Base-by-base conservation (phyloP, 1,140 invertebrate genomes). In the Sycophila sp. region DNA sequence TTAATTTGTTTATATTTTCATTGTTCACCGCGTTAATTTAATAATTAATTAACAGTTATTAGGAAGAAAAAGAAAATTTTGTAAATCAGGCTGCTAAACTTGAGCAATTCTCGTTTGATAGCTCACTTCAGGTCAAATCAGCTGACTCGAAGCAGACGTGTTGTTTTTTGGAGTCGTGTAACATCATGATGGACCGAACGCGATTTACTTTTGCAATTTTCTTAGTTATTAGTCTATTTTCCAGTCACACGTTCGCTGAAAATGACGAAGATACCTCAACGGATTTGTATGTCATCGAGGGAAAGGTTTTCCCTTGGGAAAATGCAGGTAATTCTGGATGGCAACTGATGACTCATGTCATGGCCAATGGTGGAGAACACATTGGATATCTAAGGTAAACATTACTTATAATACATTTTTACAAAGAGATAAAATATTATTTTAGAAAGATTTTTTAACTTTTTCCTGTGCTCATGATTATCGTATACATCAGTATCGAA, bases 341-440 rank as follows among this genome's bases (percentile, higher is more conserved):
- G 94, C 91, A 94, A 81, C 83, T 90, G 4, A 89, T 91, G 72
- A 94, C 94, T 5, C 88, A 91, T 71, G 87, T 98, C 10, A 90
- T 95, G 76, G 92, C 95, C 1, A 97, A 97, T 80, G 94, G 94
- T 26, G 96, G 95, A 11, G 91, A 96, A 83, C 92, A 92, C 81
- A 89, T 95, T 76, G 95, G 94, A 53, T 97, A 96, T 84, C 83
- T 98, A 13, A 90, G 87, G 90, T 92, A 84, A 47, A 47, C 24
- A 47, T 2, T 19, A n/a, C n/a, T n/a, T n/a, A n/a, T n/a, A n/a
- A n/a, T n/a, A n/a, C n/a, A n/a, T n/a, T n/a, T n/a, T n/a, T n/a
- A n/a, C n/a, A n/a, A n/a, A n/a, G n/a, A n/a, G n/a, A n/a, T n/a
- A n/a, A n/a, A n/a, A n/a, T n/a, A n/a, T n/a, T n/a, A n/a, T n/a